Base-by-base conservation (phyloP, 2,113 vertebrate species). In the Caloenas nicobarica region DNA sequence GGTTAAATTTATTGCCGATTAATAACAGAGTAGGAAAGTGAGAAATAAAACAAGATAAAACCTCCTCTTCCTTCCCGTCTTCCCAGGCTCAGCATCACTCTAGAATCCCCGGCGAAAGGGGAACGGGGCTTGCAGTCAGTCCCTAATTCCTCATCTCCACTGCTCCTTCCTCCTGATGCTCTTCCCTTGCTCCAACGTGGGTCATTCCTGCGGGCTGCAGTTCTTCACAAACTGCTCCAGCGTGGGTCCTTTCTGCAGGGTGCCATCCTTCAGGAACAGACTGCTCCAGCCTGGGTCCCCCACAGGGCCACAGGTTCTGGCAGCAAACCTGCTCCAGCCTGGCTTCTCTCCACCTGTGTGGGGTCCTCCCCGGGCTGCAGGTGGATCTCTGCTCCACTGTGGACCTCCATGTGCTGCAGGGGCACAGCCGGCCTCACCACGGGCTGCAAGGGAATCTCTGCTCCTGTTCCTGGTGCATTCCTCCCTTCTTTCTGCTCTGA, bases 1-100 rank as follows among this genome's bases (percentile, higher is more conserved):
- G 23, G 5, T 3, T 21, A 3, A 1, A 1, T 23, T n/a, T 14
- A 1, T 1, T 38, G 26, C 3, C 33, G 1, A 0, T 31, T 13
- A 5, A n/a, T 38, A 21, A 4, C 25, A 1, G 18, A 3, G 48
- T 0, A 16, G 68, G 29, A 25, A 72, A 69, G 31, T 36, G 13
- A 33, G 51, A 48, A 62, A 16, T 26, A 2, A 38, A 33, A 9
- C 16, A 7, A 48, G 7, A n/a, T 23, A 4, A 28, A 69, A 2
- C 1, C 44, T 2, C 7, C 15, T 15, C n/a, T n/a, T n/a, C 6
- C 5, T 16, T 7, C 11, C 16, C 6, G 13, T 44, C 64, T 19
- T 29, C 10, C 16, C 34, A 5, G 36, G 72, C 25, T 23, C 10
- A 21, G 0, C 40, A 6, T 33, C 71, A 4, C 11, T 11, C 10